Evolutionary conservation across 2,888 invertebrate genomes (phyloP).

Genomic region (Bhutanitis thaidina): DNA sequence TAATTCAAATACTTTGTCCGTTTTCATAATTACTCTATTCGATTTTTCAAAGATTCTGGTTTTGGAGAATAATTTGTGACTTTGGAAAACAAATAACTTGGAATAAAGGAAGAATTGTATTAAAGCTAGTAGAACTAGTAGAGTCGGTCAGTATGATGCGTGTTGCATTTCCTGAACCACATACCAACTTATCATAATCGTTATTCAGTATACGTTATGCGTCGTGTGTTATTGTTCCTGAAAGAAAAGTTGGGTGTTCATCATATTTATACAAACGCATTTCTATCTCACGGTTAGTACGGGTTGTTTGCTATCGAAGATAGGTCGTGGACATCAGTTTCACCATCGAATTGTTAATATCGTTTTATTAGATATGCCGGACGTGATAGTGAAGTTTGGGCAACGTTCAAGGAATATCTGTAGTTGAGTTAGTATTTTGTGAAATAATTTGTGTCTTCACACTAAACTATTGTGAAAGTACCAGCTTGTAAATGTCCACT

Average conservation of each 20-base stretch:
- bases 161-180: constrained; percentile 37
- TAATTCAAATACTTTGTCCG: not conserved
- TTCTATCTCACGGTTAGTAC: constrained; percentile 27
- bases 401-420: too few species aligned
- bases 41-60: too few species aligned
- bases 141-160: constrained; percentile 31
- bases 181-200: constrained; percentile 40
- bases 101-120: not conserved
- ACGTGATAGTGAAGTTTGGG: too few species aligned
- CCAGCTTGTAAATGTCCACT: too few species aligned
- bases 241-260: constrained; percentile 57
- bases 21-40: too few species aligned
- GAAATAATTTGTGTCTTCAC: too few species aligned
- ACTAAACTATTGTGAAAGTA: too few species aligned
- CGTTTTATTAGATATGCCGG: too few species aligned
- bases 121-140: not conserved
- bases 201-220: constrained; percentile 43
- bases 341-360: too few species aligned
- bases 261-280: constrained; percentile 59
- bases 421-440: too few species aligned
- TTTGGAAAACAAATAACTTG: too few species aligned
- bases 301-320: constrained; percentile 16
- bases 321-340: not conserved
- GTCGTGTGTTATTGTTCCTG: constrained; percentile 58
- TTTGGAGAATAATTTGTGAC: too few species aligned